Base-by-base conservation (phyloP, 2,113 vertebrate genomes). In the Hydrolagus affinis region DNA sequence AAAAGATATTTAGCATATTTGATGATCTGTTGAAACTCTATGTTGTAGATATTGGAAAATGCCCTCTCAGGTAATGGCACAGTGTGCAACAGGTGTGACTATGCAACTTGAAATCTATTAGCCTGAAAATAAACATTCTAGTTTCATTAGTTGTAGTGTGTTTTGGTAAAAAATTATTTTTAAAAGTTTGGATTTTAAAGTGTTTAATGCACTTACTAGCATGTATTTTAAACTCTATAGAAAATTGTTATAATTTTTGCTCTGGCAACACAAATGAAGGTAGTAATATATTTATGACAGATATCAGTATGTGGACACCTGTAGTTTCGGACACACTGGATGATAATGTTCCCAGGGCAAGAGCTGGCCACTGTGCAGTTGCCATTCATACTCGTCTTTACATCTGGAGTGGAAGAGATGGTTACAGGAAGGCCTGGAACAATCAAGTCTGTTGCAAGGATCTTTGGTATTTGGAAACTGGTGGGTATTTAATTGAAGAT, bases 371-470 rank as follows among this genome's bases (percentile, higher is more conserved):
- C 91, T 98, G 96, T 30, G 91, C 96, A 11, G 91, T 95, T 76
- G 87, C 92, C 0, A 91, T 98, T 8, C 97, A 96, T n/a, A 95
- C 96, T 74, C 95, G 97, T n/a, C 90, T 99, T 0, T 99, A 98
- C 87, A 91, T 99, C 87, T 99, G 98, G 98, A 99, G 98, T 74
- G 98, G 98, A 72, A 94, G 98, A 66, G 97, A 99, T 32, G 97
- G 97, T 71, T 99, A 96, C 90, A 94, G 93, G 83, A 99, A 97
- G 92, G 96, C 92, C 89, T 95, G 96, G 91, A 97, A 96, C 90
- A 97, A 95, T 92, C 98, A 99, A 92, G 96, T 99, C 76, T 99
- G 97, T 94, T 98, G 96, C 91, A 98, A 97, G 90, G 98, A 99
- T 90, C 95, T 99, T 87, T 99, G 98, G 97, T 99, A 96, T 91